A percentile compares a stretch with the other conserved stretches of the same genome.
These are phyloP conservation scores for Hoplias malabaricus DNA, from an alignment of 2,113 vertebrate genomes.

Conservation along the genomic window DNA sequence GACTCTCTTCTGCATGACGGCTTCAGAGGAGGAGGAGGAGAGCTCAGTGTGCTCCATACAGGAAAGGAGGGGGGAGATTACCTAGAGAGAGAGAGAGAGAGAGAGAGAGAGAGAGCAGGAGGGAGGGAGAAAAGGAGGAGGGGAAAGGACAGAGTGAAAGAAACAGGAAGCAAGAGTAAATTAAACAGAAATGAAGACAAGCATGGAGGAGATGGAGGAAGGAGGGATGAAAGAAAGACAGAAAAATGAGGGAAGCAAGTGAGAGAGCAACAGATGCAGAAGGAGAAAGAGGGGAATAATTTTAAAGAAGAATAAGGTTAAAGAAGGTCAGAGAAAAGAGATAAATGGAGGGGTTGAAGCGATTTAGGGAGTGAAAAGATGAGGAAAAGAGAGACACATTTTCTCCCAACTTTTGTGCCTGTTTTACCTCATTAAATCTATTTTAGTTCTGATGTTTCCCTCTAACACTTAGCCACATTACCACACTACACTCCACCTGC, in stretches of 20 bases:
- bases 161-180: background rate
- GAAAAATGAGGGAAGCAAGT: background rate
- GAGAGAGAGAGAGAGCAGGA: constrained; percentile 41
- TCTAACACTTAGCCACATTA: too few species aligned
- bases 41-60: constrained; percentile 75
- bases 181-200: background rate
- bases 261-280: constrained; percentile 56
- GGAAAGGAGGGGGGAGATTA: constrained; percentile 13
- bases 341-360: background rate
- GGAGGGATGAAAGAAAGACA: constrained; percentile 30
- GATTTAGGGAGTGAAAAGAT: too few species aligned
- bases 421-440: background rate
- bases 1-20: constrained; percentile 63
- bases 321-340: too few species aligned
- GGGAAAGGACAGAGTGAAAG: constrained; percentile 18
- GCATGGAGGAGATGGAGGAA: background rate
- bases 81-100: background rate
- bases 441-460: too few species aligned
- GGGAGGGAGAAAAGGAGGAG: background rate
- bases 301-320: too few species aligned
- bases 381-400: too few species aligned
- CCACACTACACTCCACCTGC: too few species aligned
- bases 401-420: background rate
- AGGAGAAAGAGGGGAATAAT: background rate
- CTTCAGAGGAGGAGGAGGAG: constrained; percentile 59